These are phyloP conservation scores for Matsumurasca onukii DNA, from an alignment of 1,140 invertebrate species.

Conservation along the genomic window DNA sequence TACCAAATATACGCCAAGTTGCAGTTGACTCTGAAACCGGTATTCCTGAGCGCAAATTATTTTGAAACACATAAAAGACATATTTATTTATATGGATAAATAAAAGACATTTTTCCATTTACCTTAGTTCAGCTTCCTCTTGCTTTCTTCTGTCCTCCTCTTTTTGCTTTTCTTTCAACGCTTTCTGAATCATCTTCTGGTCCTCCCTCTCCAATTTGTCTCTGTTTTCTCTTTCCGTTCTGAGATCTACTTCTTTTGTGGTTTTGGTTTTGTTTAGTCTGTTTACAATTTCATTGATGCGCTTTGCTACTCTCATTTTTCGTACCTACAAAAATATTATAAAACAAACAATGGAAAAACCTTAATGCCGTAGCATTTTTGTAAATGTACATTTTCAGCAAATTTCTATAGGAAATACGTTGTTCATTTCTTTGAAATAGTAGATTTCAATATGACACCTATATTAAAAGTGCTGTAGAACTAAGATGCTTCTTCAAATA, in stretches of 20 bases:
- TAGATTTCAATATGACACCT: too few species aligned
- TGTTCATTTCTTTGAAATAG: too few species aligned
- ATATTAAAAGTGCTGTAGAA: too few species aligned
- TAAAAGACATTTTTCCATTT: constrained; percentile 10
- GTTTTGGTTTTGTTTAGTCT: constrained; percentile 94
- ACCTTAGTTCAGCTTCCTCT: constrained; percentile 81
- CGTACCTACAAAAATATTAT: constrained; percentile 57
- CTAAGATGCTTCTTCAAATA: too few species aligned
- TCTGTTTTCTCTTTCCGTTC: constrained; percentile 81
- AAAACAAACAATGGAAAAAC: too few species aligned
- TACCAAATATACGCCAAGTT: too few species aligned
- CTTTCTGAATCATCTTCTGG: constrained; percentile 78
- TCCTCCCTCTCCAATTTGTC: constrained; percentile 83
- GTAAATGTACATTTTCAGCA: too few species aligned
- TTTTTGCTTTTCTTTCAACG: constrained; percentile 77
- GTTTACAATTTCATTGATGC: constrained; percentile 91
- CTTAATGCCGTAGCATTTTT: too few species aligned
- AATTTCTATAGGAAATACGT: too few species aligned
- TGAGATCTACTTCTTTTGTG: constrained; percentile 62
- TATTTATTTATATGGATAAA: not conserved
- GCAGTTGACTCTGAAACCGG: too few species aligned
- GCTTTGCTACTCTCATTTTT: constrained; percentile 87
- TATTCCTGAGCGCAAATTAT: too few species aligned
- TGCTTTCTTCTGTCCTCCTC: constrained; percentile 82
- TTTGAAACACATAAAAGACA: too few species aligned